Base-by-base conservation (phyloP, 2,888 invertebrate species). In the Agrypnus murinus region DNA sequence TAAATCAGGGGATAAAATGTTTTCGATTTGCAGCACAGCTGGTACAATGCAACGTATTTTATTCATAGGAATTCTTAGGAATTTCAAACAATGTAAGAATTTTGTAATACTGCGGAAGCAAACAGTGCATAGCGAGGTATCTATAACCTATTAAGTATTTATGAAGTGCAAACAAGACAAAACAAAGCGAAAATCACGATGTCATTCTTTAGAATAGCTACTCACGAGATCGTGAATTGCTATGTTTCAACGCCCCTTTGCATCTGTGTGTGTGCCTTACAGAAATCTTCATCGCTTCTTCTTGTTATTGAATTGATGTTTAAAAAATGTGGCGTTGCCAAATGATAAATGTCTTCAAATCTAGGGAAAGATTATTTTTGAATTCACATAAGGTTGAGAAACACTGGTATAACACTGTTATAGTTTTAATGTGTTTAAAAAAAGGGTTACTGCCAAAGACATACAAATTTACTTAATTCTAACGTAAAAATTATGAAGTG, bases 111-210 rank as follows among this genome's bases (percentile, higher is more conserved):
- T 74, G 78, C 77, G 76, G 77, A 77, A 79, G 74, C 76, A 75
- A 74, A 73, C 75, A 69, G 77, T 72, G 76, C 75, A 75, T 75
- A 68, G 70, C 73, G 69, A 68, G 68, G 71, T 69, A 68, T 73
- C 76, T 75, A 78, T 79, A 78, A 80, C 76, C 77, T 79, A 81
- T 82, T 81, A 81, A 80, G 78, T 80, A 81, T 82, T 82, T 83
- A 82, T 82, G 82, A 82, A 81, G 82, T 83, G 82, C 79, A 82
- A 81, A 81, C 77, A 79, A 78, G 76, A 80, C 78, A 79, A 81
- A 81, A 79, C 79, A 79, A 80, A 80, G 77, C 74, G 77, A 77
- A 80, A 81, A 81, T 79, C 83, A 84, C 84, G 83, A 84, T 82
- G 82, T 83, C 83, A 83, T 82, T 81, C 80, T 78, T 78, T 75